phyloP scores from a whole-genome alignment of 2,797 vertebrate genomes.

The Diplodus puntazzo region DNA sequence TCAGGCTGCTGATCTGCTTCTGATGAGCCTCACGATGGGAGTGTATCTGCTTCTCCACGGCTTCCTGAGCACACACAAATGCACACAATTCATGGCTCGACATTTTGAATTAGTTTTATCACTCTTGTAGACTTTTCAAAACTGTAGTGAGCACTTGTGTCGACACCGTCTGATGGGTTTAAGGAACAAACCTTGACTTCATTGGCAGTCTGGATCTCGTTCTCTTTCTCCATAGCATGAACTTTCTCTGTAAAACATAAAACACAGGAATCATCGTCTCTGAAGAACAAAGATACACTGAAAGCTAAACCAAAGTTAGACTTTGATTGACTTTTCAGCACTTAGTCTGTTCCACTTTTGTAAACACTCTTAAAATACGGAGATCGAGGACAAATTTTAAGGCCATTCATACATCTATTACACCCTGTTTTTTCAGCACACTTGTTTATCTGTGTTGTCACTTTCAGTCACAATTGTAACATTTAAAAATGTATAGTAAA shows the following conservation, averaged over 20 bases:
- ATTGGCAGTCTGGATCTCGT: constrained; percentile 96
- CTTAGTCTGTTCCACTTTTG: neutral
- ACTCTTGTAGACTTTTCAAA: no score
- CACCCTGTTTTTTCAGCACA: no score
- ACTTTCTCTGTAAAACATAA: constrained; percentile 91
- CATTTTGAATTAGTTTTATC: neutral
- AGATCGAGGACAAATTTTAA: no score
- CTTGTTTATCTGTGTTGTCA: no score
- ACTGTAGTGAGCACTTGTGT: neutral
- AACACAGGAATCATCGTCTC: constrained; percentile 13
- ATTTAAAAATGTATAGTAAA: no score
- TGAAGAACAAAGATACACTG: neutral
- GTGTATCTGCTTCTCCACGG: constrained; percentile 97
- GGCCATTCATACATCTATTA: no score
- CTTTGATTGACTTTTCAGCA: neutral
- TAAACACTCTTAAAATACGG: neutral
- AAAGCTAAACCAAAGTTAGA: neutral
- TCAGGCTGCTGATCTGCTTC: constrained; percentile 96
- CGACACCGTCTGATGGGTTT: neutral
- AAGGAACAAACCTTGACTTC: constrained; percentile 92
- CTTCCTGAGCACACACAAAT: constrained; percentile 86
- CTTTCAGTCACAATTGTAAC: no score
- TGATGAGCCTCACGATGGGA: constrained; percentile 96
- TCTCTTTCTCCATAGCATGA: constrained; percentile 98
- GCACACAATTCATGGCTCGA: neutral